Percentiles rank a stretch among this genome's conserved stretches.
Conservation (phyloP, 2,113 vertebrate genomes). For the Colossoma macropomum region DNA sequence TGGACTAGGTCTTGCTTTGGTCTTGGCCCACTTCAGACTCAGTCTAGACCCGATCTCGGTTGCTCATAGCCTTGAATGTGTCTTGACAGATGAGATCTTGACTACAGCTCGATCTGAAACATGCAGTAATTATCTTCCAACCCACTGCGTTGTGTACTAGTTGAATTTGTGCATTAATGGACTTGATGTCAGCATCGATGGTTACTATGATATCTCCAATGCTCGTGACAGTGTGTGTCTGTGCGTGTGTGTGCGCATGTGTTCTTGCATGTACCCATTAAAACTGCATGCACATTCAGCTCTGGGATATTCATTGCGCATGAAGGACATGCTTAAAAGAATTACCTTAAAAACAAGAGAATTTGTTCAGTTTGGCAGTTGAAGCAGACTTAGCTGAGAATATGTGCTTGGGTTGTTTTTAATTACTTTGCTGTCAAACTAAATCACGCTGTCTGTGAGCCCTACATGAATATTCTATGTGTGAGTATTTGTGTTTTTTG, state of each 20-base stretch:
- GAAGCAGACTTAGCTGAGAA: neutral
- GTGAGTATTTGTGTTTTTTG: neutral
- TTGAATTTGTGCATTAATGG: neutral
- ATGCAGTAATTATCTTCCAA: too few species aligned
- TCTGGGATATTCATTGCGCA: slow-evolving; percentile 17
- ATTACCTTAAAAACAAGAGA: neutral
- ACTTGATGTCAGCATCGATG: neutral
- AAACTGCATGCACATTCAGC: slow-evolving; percentile 8
- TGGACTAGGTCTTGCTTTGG: too few species aligned
- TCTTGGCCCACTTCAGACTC: too few species aligned
- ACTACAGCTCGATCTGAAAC: too few species aligned
- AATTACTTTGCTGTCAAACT: slow-evolving; percentile 27
- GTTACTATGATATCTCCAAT: too few species aligned
- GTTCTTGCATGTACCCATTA: neutral
- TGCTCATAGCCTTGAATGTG: too few species aligned
- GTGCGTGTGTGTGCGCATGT: neutral
- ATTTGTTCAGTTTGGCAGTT: neutral
- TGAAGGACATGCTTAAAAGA: slow-evolving; percentile 7
- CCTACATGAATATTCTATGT: neutral
- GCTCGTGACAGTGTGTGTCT: neutral
- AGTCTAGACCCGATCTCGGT: too few species aligned
- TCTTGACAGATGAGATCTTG: too few species aligned
- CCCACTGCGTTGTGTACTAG: too few species aligned
- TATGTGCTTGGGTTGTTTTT: slow-evolving; percentile 14
- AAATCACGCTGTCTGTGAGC: slow-evolving; percentile 1